Base-by-base conservation (phyloP, 2,797 vertebrate species). In the Fratercula arctica region DNA sequence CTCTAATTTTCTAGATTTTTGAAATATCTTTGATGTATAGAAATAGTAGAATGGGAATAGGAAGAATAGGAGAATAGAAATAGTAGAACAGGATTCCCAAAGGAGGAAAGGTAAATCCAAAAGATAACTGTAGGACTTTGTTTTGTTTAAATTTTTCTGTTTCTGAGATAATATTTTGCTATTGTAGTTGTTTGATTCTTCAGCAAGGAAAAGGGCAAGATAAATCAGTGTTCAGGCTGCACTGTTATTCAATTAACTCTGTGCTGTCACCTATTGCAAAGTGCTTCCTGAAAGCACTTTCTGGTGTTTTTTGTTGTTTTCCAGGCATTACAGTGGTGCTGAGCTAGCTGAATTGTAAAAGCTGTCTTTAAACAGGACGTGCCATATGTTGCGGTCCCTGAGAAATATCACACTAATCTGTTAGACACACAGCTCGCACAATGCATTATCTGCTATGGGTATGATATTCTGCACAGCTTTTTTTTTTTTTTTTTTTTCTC, bases 351-450 rank as follows among this genome's bases (percentile, higher is more conserved):
- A 56, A 45, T 26, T 10, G 14, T 25, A 46, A 53, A 41, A 56
- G 35, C 33, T 84, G 29, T 29, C 46, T 66, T 59, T 46, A 51
- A 70, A 45, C 10, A 70, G 63, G 63, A 26, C 15, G 3, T 13
- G 12, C 35, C 39, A n/a, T 35, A 16, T 41, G 51, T 61, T 57
- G 23, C 24, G 35, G 43, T 39, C 68, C 59, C 43, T 63, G 48
- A 72, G 57, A 46, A 33, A 25, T 16, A 61, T 5, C 46, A 11
- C 5, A 0, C 28, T 85, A 16, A 54, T 61, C 53, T 72, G 25
- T 45, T 31, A 20, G 1, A 16, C 0, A 1, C n/a, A 8, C 41
- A 8, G 24, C 39, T 35, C 39, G 45, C n/a, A n/a, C 45, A 28
- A 20, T 31, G 51, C 33, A 2, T 66, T 46, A 26, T 26, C 73